A percentile compares a stretch with the other conserved stretches of the same genome.
Evolutionary conservation across 2,888 invertebrate species (phyloP).

Genomic region (Barypeithes pellucidus): DNA sequence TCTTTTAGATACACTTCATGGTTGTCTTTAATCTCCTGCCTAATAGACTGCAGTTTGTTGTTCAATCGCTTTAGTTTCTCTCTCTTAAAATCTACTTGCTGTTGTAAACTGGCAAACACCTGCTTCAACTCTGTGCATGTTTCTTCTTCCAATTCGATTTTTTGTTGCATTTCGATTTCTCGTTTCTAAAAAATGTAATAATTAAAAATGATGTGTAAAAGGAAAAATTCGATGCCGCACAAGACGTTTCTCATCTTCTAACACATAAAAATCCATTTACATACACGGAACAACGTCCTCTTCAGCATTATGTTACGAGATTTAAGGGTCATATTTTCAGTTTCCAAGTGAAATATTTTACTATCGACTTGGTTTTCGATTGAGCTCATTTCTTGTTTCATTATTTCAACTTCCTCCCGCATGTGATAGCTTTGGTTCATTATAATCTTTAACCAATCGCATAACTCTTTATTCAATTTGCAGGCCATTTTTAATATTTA

Average conservation of each 20-base stretch:
- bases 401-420: not conserved
- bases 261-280: not conserved
- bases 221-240: not conserved
- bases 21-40: constrained; percentile 86
- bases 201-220: not conserved
- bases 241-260: not conserved
- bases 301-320: not conserved
- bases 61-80: constrained; percentile 94
- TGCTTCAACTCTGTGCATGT: constrained; percentile 91
- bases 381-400: constrained; percentile 1
- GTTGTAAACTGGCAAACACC: constrained; percentile 93
- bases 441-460: not conserved
- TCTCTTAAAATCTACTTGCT: constrained; percentile 97
- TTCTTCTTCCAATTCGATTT: constrained; percentile 94
- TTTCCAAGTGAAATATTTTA: constrained; percentile 8
- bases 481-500: constrained; percentile 6
- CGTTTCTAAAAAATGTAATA: constrained; percentile 68
- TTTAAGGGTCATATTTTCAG: constrained; percentile 13
- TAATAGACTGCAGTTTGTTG: constrained; percentile 82
- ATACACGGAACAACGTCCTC: not conserved
- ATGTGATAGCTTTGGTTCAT: not conserved
- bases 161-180: constrained; percentile 94
- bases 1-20: constrained; percentile 93
- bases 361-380: constrained; percentile 1
- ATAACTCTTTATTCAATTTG: not conserved